phyloP scores from a whole-genome alignment of 2,797 vertebrate species.

The Oryzias dopingdopingensis region DNA sequence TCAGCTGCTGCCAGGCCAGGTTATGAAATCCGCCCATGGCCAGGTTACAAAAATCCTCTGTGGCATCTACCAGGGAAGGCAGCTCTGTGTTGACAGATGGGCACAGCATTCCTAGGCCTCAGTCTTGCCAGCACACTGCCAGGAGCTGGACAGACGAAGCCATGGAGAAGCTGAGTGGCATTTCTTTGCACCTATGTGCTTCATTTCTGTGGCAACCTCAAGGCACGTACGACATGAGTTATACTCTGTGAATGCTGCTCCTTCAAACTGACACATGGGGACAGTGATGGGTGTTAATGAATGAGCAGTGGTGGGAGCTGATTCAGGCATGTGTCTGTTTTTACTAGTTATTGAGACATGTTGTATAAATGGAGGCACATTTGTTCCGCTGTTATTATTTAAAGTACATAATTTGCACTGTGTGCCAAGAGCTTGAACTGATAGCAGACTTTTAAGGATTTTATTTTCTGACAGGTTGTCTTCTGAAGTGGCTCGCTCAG shows the following conservation, averaged over 20 bases:
- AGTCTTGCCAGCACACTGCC: constrained; percentile 68
- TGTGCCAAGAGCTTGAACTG: no score
- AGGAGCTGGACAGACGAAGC: constrained; percentile 63
- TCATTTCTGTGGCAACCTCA: constrained; percentile 77
- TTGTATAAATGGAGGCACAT: background rate
- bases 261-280: constrained; percentile 61
- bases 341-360: constrained; percentile 14
- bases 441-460: background rate
- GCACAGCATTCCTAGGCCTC: constrained; percentile 78
- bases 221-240: constrained; percentile 76
- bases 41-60: constrained; percentile 79
- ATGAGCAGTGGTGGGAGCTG: constrained; percentile 48
- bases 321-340: constrained; percentile 44
- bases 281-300: constrained; percentile 59
- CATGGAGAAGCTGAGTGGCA: constrained; percentile 68
- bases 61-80: constrained; percentile 75
- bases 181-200: constrained; percentile 82
- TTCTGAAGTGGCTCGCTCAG: background rate
- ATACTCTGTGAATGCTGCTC: constrained; percentile 68
- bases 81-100: constrained; percentile 77
- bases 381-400: no score
- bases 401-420: no score
- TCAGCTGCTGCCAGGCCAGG: constrained; percentile 56
- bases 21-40: constrained; percentile 73
- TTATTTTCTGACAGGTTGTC: background rate